These are phyloP conservation scores for Istiophorus platypterus DNA, from an alignment of 2,113 vertebrate species.

Conservation along the genomic window DNA sequence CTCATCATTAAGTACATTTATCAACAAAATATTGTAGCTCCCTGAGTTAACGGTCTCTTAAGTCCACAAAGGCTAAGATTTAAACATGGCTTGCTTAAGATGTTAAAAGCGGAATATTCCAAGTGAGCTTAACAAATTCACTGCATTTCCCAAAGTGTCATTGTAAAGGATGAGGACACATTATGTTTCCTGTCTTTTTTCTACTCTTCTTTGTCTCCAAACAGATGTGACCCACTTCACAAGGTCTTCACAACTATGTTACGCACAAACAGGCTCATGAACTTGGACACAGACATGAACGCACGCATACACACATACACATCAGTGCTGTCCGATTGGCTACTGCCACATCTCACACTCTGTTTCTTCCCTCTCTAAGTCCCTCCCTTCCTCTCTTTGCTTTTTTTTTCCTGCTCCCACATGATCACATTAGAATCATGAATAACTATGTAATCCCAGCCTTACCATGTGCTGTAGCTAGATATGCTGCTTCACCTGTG, in stretches of 20 bases:
- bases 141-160: background rate
- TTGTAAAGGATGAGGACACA: slow-evolving; percentile 1
- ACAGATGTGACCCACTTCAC: slow-evolving; percentile 7
- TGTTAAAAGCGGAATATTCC: background rate
- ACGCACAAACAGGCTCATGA: background rate
- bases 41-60: background rate
- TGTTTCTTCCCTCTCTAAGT: slow-evolving; percentile 1
- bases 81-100: background rate
- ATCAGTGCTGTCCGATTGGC: slow-evolving; percentile 27
- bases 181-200: slow-evolving; percentile 8
- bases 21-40: background rate
- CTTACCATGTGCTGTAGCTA: background rate
- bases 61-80: background rate
- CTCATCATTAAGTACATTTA: background rate
- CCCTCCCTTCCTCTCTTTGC: background rate
- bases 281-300: background rate
- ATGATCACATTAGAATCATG: background rate
- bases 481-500: slow-evolving; percentile 15
- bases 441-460: slow-evolving; percentile 33
- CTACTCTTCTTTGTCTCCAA: slow-evolving; percentile 12
- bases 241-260: slow-evolving; percentile 4
- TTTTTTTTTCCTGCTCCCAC: slow-evolving; percentile 7
- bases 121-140: background rate
- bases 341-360: slow-evolving; percentile 42
- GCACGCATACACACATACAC: background rate